Evolutionary conservation across 2,113 vertebrate species (phyloP).

Genomic region (Triplophysa siluroides): DNA sequence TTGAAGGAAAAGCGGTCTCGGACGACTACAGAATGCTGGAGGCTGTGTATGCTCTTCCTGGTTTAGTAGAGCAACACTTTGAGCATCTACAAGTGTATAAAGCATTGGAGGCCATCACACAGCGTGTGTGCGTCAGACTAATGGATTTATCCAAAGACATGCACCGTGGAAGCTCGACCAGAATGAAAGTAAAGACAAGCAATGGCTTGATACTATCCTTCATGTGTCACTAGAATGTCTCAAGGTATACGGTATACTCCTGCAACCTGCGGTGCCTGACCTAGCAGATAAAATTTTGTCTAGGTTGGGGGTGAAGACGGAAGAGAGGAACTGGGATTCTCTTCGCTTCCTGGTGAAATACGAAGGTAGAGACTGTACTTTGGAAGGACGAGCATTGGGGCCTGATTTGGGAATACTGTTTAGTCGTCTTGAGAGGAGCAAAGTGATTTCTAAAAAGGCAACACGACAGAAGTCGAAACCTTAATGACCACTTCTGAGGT

Average conservation of each 20-base stretch:
- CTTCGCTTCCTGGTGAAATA: constrained; percentile 78
- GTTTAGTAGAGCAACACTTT: constrained; percentile 74
- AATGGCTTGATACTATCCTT: constrained; percentile 85
- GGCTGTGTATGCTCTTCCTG: constrained; percentile 72
- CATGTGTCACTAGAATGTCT: constrained; percentile 88
- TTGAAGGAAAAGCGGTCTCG: constrained; percentile 58
- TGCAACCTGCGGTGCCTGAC: constrained; percentile 86
- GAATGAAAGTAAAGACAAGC: constrained; percentile 64
- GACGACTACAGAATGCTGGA: constrained; percentile 85
- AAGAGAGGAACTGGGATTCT: constrained; percentile 73
- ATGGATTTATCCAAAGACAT: constrained; percentile 90
- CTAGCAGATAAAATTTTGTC: constrained; percentile 81
- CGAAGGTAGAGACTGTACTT: constrained; percentile 72
- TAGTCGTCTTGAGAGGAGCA: constrained; percentile 74
- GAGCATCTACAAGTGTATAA: constrained; percentile 85
- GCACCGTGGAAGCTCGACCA: constrained; percentile 84
- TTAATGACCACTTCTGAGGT: not conserved
- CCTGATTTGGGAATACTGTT: constrained; percentile 84
- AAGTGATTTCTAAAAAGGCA: constrained; percentile 19
- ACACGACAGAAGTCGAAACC: not conserved
- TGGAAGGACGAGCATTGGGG: constrained; percentile 85
- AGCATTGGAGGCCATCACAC: constrained; percentile 83
- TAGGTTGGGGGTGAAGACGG: constrained; percentile 76
- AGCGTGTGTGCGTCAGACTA: constrained; percentile 83
- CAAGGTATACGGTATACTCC: constrained; percentile 83